phyloP scores from a whole-genome alignment of 2,888 invertebrate genomes.

The Scaptomyza caliginosa region DNA sequence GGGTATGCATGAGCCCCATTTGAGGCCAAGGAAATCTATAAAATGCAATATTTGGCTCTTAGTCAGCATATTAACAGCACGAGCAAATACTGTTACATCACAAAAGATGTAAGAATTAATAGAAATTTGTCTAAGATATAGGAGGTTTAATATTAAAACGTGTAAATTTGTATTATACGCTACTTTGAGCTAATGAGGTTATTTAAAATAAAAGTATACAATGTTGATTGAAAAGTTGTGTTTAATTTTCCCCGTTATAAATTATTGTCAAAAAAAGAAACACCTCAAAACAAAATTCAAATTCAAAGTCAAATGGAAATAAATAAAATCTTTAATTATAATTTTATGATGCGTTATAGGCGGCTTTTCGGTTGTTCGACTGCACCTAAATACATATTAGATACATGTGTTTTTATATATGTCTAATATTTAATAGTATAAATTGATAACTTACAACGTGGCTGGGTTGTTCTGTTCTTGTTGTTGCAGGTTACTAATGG shows the following conservation, averaged over 20 bases:
- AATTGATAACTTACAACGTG: constrained; percentile 47
- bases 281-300: constrained; percentile 6
- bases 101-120: neutral
- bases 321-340: constrained; percentile 21
- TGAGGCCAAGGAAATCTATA: constrained; percentile 48
- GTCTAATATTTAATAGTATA: constrained; percentile 31
- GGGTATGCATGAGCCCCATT: constrained; percentile 23
- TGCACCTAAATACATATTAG: constrained; percentile 26
- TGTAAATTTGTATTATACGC: too few species aligned
- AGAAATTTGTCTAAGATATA: too few species aligned
- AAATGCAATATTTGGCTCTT: constrained; percentile 20
- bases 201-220: too few species aligned
- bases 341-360: constrained; percentile 50
- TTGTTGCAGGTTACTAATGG: constrained; percentile 56
- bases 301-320: constrained; percentile 18
- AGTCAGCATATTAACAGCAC: neutral
- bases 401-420: constrained; percentile 16
- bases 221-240: too few species aligned
- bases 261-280: constrained; percentile 6
- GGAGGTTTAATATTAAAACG: too few species aligned
- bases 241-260: constrained; percentile 12
- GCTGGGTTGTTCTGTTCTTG: neutral
- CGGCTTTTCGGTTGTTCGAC: constrained; percentile 4
- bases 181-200: too few species aligned
- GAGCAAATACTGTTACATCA: constrained; percentile 19